These are phyloP conservation scores for Aegotheles bennettii DNA, from an alignment of 2,113 vertebrate genomes.

Conservation along the genomic window DNA sequence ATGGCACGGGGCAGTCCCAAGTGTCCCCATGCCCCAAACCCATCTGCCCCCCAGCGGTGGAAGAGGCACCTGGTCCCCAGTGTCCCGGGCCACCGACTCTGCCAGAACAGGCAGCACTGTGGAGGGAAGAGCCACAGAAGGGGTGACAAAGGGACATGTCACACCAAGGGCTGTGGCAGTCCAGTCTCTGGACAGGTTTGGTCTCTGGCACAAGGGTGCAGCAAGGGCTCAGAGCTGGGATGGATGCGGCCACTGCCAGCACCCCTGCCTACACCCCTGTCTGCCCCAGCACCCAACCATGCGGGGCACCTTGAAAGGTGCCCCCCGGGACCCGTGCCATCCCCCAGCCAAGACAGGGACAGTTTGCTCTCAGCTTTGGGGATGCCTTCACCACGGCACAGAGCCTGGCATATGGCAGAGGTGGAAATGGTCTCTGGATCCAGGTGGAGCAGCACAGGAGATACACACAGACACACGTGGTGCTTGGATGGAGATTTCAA, in stretches of 20 bases:
- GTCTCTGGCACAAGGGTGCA: neutral
- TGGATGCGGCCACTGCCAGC: neutral
- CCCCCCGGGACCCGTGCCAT: accelerated
- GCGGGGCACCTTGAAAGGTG: too few species aligned
- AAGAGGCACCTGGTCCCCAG: neutral
- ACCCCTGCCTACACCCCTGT: neutral
- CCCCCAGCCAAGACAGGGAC: neutral
- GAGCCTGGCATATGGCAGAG: neutral
- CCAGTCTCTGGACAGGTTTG: neutral
- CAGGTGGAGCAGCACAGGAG: neutral
- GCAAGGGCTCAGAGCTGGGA: neutral
- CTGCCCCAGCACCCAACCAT: neutral
- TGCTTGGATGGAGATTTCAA: neutral
- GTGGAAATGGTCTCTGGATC: accelerated
- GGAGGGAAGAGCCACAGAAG: neutral
- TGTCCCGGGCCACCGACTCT: neutral
- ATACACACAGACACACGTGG: neutral
- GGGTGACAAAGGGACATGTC: accelerated
- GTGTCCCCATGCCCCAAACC: neutral
- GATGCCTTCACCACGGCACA: neutral
- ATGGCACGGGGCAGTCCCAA: accelerated
- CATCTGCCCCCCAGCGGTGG: accelerated
- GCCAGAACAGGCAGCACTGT: accelerated
- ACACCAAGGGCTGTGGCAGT: neutral
- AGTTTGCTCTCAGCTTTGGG: neutral